Evolutionary conservation across 2,797 vertebrate species (phyloP).

Genomic region (Falco biarmicus): DNA sequence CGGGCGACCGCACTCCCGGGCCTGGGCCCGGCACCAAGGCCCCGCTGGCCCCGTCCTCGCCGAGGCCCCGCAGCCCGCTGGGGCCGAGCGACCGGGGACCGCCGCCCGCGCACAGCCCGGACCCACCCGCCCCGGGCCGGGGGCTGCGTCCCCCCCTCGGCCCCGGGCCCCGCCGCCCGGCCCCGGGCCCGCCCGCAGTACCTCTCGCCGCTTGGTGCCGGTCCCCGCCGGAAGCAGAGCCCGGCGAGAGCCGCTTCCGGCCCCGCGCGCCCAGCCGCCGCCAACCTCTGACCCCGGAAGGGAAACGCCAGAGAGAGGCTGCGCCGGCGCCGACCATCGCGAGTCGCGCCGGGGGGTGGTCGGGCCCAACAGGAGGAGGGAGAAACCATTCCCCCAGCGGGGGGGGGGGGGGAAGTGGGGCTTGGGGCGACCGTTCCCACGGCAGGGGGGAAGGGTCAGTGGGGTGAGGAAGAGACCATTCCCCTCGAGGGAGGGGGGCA

Average conservation of each 20-base stretch:
- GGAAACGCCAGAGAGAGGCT: not conserved
- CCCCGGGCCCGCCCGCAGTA: not conserved
- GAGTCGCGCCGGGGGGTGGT: too few species aligned
- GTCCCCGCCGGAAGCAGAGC: not conserved
- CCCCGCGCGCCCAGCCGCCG: too few species aligned
- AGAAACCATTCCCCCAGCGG: too few species aligned
- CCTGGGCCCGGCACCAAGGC: not conserved
- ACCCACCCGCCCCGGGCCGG: not conserved
- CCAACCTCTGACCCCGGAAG: not conserved
- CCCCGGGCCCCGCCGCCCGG: not conserved
- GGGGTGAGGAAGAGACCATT: not conserved
- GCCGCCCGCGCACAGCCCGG: not conserved
- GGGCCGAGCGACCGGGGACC: not conserved
- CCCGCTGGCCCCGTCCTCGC: too few species aligned
- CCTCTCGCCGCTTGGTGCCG: not conserved
- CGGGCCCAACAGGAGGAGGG: too few species aligned
- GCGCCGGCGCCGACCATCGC: not conserved
- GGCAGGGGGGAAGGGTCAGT: too few species aligned
- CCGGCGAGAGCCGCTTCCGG: not conserved
- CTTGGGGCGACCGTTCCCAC: too few species aligned
- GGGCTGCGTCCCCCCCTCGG: not conserved
- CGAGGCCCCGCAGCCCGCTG: too few species aligned
- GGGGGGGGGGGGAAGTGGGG: too few species aligned
- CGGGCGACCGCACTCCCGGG: not conserved
- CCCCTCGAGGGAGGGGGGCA: too few species aligned